Percentiles rank a stretch among this genome's conserved stretches.
phyloP scores from a whole-genome alignment of 2,888 invertebrate genomes.

The Hyposoter didymator region DNA sequence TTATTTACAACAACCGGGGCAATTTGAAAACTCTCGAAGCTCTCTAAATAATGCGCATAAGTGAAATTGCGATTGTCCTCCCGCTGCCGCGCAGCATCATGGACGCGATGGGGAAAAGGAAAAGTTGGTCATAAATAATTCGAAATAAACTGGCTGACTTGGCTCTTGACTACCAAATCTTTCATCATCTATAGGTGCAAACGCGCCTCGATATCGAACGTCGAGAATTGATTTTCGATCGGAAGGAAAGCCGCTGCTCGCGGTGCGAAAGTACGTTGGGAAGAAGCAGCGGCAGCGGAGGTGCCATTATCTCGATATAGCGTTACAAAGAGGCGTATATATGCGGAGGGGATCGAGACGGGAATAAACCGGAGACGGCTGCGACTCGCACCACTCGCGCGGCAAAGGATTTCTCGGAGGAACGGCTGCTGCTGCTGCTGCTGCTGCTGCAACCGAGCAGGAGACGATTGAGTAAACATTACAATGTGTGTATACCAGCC shows the following conservation, averaged over 20 bases:
- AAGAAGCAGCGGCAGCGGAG: constrained; percentile 48
- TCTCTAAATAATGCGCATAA: constrained; percentile 14
- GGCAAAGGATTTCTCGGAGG: no score
- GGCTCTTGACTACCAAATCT: constrained; percentile 43
- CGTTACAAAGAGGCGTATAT: no score
- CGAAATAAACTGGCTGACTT: constrained; percentile 32
- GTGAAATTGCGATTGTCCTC: constrained; percentile 7
- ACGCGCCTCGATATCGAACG: not conserved
- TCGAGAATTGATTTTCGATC: constrained; percentile 55
- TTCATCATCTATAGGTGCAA: constrained; percentile 17
- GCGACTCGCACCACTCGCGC: not conserved
- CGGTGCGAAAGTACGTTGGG: constrained; percentile 8
- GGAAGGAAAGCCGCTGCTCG: constrained; percentile 36
- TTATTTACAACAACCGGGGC: not conserved
- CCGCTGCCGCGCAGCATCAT: no score
- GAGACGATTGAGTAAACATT: constrained; percentile 65
- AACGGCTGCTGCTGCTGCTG: constrained; percentile 6
- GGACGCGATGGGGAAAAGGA: not conserved
- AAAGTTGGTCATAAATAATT: constrained; percentile 39
- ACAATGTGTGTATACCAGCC: constrained; percentile 58
- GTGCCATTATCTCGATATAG: constrained; percentile 33
- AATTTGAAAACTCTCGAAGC: constrained; percentile 1
- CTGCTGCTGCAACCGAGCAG: constrained; percentile 41
- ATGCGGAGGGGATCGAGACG: not conserved
- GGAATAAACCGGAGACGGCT: not conserved